Evolutionary conservation across 92 coral and sea anemone species (phyloP).

Genomic region (Phenganax stokvisi): DNA sequence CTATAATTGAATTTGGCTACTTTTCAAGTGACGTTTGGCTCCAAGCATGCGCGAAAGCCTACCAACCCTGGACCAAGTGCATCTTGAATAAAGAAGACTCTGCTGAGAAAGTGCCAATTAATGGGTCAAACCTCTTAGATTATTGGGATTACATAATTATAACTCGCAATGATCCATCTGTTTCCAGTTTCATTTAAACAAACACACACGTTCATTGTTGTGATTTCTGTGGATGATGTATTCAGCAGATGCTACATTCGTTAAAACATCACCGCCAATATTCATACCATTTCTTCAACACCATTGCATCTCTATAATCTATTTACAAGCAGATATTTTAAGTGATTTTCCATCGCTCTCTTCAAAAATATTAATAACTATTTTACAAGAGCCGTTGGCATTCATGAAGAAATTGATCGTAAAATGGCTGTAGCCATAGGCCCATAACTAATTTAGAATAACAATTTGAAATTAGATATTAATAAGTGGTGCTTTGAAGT

Average conservation of each 20-base stretch:
- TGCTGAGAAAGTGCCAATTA: background rate
- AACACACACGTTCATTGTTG: constrained; percentile 24
- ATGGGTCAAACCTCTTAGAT: background rate
- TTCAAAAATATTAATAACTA: background rate
- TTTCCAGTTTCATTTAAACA: constrained; percentile 28
- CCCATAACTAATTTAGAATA: too few relatives aligned
- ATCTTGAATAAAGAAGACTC: too few relatives aligned
- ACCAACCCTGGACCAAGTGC: too few relatives aligned
- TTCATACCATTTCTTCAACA: constrained; percentile 6
- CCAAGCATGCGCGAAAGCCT: too few relatives aligned
- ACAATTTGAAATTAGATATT: too few relatives aligned
- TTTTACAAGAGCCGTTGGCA: background rate
- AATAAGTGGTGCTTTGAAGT: too few relatives aligned
- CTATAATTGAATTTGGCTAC: too few relatives aligned
- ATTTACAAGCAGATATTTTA: constrained; percentile 1
- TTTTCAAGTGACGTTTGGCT: too few relatives aligned
- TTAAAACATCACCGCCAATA: constrained; percentile 10
- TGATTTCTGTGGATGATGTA: background rate
- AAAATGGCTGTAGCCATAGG: too few relatives aligned
- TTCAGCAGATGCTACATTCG: constrained; percentile 29
- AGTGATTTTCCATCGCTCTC: background rate
- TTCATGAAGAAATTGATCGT: background rate
- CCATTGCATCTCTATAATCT: constrained; percentile 9
- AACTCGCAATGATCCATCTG: background rate
- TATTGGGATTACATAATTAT: background rate